phyloP scores from a whole-genome alignment of 2,888 invertebrate species.

The Eumerus sabulonum region DNA sequence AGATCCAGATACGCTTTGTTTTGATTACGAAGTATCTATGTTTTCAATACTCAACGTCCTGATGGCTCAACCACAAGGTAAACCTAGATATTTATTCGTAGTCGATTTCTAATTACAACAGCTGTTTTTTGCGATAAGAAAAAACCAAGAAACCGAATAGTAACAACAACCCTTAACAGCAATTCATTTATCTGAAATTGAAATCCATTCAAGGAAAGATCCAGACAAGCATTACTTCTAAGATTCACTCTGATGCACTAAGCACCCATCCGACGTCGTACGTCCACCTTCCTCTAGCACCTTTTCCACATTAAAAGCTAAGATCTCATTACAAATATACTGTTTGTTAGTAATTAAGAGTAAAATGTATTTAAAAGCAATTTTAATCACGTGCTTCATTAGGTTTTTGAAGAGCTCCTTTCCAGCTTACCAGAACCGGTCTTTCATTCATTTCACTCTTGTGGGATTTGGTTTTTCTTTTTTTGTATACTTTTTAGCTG shows the following conservation, averaged over 20 bases:
- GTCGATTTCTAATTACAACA: background rate
- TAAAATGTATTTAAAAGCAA: slow-evolving; percentile 63
- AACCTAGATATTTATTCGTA: slow-evolving; percentile 2
- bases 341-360: slow-evolving; percentile 60
- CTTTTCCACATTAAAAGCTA: slow-evolving; percentile 10
- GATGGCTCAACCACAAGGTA: too few species aligned
- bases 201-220: slow-evolving; percentile 20
- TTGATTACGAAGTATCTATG: background rate
- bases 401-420: slow-evolving; percentile 32
- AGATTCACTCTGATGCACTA: background rate
- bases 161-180: too few species aligned
- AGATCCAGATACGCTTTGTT: too few species aligned
- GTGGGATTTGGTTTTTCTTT: too few species aligned
- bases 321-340: slow-evolving; percentile 58
- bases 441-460: too few species aligned
- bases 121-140: slow-evolving; percentile 1
- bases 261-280: slow-evolving; percentile 1
- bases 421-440: too few species aligned
- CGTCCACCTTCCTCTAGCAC: too few species aligned
- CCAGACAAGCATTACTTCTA: slow-evolving; percentile 5
- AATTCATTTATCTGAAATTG: slow-evolving; percentile 51
- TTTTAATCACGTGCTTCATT: slow-evolving; percentile 73
- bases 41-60: too few species aligned
- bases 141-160: slow-evolving; percentile 11
- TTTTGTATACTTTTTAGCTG: too few species aligned